phyloP scores from a whole-genome alignment of 2,797 vertebrate species.

The Lophius americanus region DNA sequence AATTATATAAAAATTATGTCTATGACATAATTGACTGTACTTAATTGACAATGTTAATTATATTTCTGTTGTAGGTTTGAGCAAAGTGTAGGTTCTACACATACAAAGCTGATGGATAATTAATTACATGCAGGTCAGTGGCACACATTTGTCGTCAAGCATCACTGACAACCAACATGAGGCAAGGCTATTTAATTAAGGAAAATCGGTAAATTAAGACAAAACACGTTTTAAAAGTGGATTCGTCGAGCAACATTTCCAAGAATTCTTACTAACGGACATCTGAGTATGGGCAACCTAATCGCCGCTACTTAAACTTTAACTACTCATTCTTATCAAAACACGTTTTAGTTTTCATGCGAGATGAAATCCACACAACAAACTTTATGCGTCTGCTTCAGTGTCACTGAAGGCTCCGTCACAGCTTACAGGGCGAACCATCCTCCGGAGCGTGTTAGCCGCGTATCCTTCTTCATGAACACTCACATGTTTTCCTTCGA shows the following conservation, averaged over 20 bases:
- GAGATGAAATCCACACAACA: neutral
- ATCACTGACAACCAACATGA: conserved; percentile 4
- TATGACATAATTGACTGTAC: neutral
- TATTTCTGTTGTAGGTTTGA: neutral
- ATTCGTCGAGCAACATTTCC: neutral
- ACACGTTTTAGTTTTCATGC: neutral
- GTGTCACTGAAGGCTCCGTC: neutral
- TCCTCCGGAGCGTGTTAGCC: neutral
- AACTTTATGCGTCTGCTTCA: conserved; percentile 39
- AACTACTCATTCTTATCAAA: too few relatives aligned
- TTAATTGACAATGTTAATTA: neutral
- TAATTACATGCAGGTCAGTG: neutral
- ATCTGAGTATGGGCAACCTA: neutral
- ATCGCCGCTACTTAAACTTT: too few relatives aligned
- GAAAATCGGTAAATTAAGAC: neutral
- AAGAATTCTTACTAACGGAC: neutral
- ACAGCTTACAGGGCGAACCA: conserved; percentile 6
- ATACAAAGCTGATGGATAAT: neutral
- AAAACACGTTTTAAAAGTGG: neutral
- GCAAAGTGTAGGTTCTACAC: neutral
- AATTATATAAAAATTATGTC: neutral
- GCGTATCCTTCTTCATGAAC: neutral
- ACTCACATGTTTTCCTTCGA: neutral
- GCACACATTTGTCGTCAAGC: neutral
- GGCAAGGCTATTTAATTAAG: neutral